These are phyloP conservation scores for Brachylomia viminalis DNA, from an alignment of 2,888 invertebrate genomes.

Conservation along the genomic window DNA sequence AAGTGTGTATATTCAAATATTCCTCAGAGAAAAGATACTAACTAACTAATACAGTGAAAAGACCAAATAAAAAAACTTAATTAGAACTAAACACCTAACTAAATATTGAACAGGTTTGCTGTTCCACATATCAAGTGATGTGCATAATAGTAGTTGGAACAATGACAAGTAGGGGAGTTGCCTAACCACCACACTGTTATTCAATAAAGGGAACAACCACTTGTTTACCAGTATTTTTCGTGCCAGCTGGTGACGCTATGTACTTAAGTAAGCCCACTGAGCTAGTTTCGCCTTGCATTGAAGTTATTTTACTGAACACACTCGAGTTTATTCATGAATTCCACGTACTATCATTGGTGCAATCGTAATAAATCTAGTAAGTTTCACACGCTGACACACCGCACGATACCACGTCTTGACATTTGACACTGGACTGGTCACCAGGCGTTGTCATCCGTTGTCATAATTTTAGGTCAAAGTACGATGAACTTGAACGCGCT, in stretches of 20 bases:
- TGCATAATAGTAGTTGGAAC: constrained; percentile 40
- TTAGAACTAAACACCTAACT: background rate
- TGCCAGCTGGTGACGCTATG: constrained; percentile 35
- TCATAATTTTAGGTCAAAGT: constrained; percentile 88
- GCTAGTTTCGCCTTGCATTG: constrained; percentile 27
- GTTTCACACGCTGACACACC: constrained; percentile 63
- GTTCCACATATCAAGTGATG: constrained; percentile 34
- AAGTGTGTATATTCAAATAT: background rate
- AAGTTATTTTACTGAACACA: constrained; percentile 22
- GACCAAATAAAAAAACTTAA: background rate
- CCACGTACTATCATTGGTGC: constrained; percentile 38
- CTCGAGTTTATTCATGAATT: constrained; percentile 31
- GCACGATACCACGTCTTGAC: constrained; percentile 72
- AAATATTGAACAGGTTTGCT: constrained; percentile 3
- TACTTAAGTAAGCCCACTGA: constrained; percentile 32
- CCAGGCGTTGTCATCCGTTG: constrained; percentile 72
- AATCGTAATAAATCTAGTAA: constrained; percentile 66
- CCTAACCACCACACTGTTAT: constrained; percentile 35
- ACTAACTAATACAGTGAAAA: background rate
- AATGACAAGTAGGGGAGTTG: constrained; percentile 49
- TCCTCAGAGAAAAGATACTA: background rate
- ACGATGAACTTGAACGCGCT: constrained; percentile 88
- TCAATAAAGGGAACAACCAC: constrained; percentile 40
- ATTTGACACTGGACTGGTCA: constrained; percentile 78
- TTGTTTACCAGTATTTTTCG: constrained; percentile 44